Conservation (phyloP, 2,113 vertebrate genomes). For the Pelvicachromis taeniatus region DNA sequence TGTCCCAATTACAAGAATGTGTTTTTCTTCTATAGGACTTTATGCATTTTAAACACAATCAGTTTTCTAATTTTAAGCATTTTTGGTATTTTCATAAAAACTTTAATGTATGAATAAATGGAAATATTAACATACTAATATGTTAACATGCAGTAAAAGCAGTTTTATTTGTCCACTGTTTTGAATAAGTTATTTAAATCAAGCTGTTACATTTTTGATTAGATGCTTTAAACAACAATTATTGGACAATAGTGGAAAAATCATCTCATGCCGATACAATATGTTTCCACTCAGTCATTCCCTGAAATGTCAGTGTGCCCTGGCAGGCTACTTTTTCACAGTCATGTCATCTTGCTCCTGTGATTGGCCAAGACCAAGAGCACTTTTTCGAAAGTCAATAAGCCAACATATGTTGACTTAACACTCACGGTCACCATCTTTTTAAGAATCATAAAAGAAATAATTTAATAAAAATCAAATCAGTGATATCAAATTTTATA, state of each 20-base stretch:
- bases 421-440: background rate
- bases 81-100: background rate
- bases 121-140: background rate
- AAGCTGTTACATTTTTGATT: background rate
- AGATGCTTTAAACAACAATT: background rate
- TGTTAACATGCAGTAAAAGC: background rate
- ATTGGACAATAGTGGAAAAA: background rate
- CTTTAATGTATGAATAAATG: background rate
- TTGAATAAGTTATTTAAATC: background rate
- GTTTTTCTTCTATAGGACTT: background rate
- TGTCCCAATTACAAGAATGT: background rate
- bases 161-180: background rate
- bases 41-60: background rate
- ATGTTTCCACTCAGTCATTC: background rate
- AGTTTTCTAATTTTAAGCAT: background rate
- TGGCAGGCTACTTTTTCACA: background rate
- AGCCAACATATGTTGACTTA: background rate
- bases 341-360: background rate
- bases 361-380: background rate
- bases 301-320: slow-evolving; percentile 10
- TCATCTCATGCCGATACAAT: background rate
- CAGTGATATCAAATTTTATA: background rate
- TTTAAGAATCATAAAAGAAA: background rate
- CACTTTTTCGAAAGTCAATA: background rate
- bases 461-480: background rate